Base-by-base conservation (phyloP, 2,113 vertebrate genomes). In the Crypturellus undulatus region DNA sequence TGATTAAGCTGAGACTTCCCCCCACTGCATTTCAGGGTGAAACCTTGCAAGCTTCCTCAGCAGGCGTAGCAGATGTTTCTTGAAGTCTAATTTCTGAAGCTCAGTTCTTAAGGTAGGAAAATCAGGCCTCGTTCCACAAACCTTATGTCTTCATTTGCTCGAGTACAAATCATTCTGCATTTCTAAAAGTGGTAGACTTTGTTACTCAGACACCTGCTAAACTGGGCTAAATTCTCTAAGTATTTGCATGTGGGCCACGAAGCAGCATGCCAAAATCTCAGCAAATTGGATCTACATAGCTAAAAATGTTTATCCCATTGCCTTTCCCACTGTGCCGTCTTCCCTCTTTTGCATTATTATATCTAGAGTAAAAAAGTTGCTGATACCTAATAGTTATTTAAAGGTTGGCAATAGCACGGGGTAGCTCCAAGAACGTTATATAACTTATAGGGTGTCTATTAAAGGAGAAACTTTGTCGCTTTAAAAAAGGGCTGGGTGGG, bases 371-470 rank as follows among this genome's bases (percentile, higher is more conserved):
- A 79, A 79, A 65, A 21, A 42, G 38, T 49, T 22, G 49, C 49
- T 49, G 49, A 94, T 91, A 60, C 72, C 42, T 78, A n/a, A 79
- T 60, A 40, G 32, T 54, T 94, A 85, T 76, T 51, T 94, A 75
- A 90, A 90, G 58, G 65, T 83, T 84, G 52, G 78, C 86, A 94
- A 95, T 90, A 93, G 62, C 79, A 75, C 1, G 3, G 24, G 49
- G 40, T 72, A 89, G 40, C 70, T 93, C 86, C 67, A 95, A 90
- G 73, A 96, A 96, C 87, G 36, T 96, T 96, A 93, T 93, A 94
- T 95, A 97, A 94, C 87, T 85, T 91, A 60, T 2, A 60, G 64
- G 36, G 56, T 38, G 25, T 38, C 90, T 95, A 49, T 77, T 92
- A 95, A 93, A 68, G 40, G 32, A 94, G 56, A 85, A 62, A 40